phyloP scores from a whole-genome alignment of 2,797 vertebrate genomes.

The Manis pentadactyla region DNA sequence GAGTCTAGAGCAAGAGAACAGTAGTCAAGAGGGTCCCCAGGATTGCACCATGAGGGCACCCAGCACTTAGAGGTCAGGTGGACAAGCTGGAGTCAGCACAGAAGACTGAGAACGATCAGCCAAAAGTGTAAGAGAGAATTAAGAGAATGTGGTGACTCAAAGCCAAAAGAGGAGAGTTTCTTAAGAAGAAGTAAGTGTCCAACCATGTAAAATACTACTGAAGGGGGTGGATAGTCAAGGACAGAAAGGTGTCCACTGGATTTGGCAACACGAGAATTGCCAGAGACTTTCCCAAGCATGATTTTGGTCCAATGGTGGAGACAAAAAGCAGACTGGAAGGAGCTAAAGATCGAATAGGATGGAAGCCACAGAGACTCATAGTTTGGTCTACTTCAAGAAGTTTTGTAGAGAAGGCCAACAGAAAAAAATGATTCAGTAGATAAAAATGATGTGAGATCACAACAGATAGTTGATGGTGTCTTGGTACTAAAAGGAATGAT shows the following conservation, averaged over 20 bases:
- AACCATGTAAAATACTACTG: background rate
- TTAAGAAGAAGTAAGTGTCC: background rate
- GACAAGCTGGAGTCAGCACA: background rate
- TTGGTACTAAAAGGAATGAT: background rate
- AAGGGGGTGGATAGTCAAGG: too few species aligned
- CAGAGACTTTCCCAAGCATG: background rate
- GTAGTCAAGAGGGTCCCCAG: background rate
- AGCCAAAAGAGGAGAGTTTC: background rate
- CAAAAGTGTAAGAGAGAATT: background rate
- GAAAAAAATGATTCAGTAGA: background rate
- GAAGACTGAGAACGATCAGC: background rate
- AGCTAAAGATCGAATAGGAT: background rate
- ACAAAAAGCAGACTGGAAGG: background rate
- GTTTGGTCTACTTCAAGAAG: background rate
- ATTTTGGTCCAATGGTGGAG: background rate
- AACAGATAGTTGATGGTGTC: background rate
- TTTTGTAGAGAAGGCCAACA: background rate
- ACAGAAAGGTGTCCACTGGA: background rate
- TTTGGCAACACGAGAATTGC: background rate
- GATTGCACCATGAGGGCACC: background rate
- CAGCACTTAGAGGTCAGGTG: background rate
- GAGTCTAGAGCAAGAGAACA: background rate
- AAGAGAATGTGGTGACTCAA: background rate
- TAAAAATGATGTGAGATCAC: background rate
- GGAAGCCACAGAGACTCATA: background rate